These are phyloP conservation scores for Channa argus DNA, from an alignment of 2,113 vertebrate species.

Conservation along the genomic window DNA sequence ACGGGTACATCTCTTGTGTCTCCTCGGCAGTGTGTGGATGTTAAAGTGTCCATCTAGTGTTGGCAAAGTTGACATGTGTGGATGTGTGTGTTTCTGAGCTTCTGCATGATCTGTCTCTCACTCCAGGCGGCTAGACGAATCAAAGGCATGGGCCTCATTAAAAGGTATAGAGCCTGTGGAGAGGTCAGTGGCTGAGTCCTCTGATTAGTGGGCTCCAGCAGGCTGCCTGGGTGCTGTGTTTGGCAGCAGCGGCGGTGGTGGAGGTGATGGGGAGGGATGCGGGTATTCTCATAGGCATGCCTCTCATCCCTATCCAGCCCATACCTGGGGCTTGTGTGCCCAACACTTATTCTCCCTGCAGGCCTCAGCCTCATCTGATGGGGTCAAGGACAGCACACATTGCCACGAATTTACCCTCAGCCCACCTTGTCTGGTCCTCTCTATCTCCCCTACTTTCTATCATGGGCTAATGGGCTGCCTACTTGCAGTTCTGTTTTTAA, in stretches of 20 bases:
- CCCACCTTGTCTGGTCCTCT: background rate
- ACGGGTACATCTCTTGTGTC: constrained; percentile 30
- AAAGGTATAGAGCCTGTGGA: constrained; percentile 65
- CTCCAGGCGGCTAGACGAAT: constrained; percentile 65
- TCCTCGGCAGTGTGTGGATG: constrained; percentile 30
- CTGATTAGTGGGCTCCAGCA: constrained; percentile 70
- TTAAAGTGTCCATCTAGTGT: constrained; percentile 39
- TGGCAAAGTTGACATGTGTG: constrained; percentile 15
- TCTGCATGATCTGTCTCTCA: constrained; percentile 54
- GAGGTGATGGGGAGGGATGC: background rate
- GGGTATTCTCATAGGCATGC: constrained; percentile 33
- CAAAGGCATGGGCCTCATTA: constrained; percentile 79
- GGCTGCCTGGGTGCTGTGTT: constrained; percentile 40
- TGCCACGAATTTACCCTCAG: constrained; percentile 25
- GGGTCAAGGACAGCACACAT: constrained; percentile 68
- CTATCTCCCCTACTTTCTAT: constrained; percentile 30
- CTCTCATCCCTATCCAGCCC: constrained; percentile 60
- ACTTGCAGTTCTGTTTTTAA: constrained; percentile 57
- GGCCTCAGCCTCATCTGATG: constrained; percentile 28
- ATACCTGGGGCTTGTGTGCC: constrained; percentile 47
- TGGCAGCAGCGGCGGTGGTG: background rate
- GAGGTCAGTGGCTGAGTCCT: constrained; percentile 70
- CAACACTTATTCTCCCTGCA: constrained; percentile 42
- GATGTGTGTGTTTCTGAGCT: constrained; percentile 23
- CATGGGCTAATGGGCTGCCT: constrained; percentile 42